phyloP scores from a whole-genome alignment of 2,888 invertebrate species.

The Perizoma affinitatum region DNA sequence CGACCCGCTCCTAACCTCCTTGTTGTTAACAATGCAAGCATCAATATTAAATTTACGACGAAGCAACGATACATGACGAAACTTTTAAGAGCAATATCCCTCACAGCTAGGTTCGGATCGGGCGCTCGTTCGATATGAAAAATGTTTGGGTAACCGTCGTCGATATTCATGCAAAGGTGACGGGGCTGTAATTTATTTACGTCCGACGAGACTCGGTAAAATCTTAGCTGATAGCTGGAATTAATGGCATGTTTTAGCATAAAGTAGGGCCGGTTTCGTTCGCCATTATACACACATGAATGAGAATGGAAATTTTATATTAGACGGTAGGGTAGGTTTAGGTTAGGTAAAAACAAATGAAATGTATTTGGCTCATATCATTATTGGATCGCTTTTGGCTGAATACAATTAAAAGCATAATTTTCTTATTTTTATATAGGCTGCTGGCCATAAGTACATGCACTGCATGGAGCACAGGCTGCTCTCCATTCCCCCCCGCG shows the following conservation, averaged over 20 bases:
- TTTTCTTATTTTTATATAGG: slow-evolving; percentile 17
- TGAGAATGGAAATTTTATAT: not conserved
- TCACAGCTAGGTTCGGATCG: slow-evolving; percentile 48
- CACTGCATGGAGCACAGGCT: slow-evolving; percentile 42
- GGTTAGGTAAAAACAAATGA: too few relatives aligned
- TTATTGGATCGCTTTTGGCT: not conserved
- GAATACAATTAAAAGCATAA: slow-evolving; percentile 10
- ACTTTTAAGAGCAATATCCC: slow-evolving; percentile 72
- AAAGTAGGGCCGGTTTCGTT: slow-evolving; percentile 11
- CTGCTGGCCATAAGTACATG: slow-evolving; percentile 53
- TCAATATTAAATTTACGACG: slow-evolving; percentile 70
- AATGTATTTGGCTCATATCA: not conserved
- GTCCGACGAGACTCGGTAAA: slow-evolving; percentile 38
- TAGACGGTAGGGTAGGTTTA: not conserved
- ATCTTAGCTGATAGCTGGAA: slow-evolving; percentile 52
- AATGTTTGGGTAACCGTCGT: slow-evolving; percentile 64
- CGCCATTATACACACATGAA: not conserved
- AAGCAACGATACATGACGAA: slow-evolving; percentile 70
- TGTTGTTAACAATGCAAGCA: slow-evolving; percentile 67
- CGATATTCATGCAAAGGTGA: slow-evolving; percentile 55
- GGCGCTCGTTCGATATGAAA: slow-evolving; percentile 63
- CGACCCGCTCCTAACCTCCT: slow-evolving; percentile 44
- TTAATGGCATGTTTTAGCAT: slow-evolving; percentile 42
- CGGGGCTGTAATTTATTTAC: slow-evolving; percentile 58
- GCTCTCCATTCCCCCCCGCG: slow-evolving; percentile 40